These are phyloP conservation scores for Troides aeacus DNA, from an alignment of 2,888 invertebrate genomes.

Conservation along the genomic window DNA sequence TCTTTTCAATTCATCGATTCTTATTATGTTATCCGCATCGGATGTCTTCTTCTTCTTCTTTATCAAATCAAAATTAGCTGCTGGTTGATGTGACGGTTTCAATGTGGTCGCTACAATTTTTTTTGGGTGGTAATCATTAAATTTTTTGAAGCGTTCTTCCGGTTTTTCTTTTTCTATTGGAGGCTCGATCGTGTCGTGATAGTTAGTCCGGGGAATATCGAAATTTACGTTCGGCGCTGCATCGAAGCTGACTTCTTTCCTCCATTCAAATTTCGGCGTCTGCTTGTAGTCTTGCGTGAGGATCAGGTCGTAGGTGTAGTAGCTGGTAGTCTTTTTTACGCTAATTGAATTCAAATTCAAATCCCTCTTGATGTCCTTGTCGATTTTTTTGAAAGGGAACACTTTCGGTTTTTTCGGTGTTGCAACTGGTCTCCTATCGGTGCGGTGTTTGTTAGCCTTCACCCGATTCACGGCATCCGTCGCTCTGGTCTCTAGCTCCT, in stretches of 20 bases:
- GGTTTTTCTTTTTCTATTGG: not conserved
- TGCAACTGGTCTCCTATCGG: not conserved
- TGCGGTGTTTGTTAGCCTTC: not conserved
- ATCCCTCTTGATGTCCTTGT: not conserved
- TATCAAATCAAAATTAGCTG: not conserved
- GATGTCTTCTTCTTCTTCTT: not conserved
- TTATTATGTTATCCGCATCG: not conserved
- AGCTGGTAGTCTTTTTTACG: slow-evolving; percentile 1
- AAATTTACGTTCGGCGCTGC: not conserved
- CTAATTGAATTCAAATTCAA: not conserved
- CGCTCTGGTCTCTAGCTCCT: not conserved
- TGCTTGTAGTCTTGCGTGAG: slow-evolving; percentile 6
- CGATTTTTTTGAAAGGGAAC: not conserved
- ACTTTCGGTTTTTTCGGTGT: not conserved
- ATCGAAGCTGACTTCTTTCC: slow-evolving; percentile 9
- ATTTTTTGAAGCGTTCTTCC: not conserved
- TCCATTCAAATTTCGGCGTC: slow-evolving; percentile 17
- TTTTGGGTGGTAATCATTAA: not conserved
- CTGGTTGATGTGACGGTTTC: not conserved
- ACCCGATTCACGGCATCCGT: not conserved
- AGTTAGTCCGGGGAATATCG: not conserved
- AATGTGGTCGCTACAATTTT: not conserved
- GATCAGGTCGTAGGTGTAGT: slow-evolving; percentile 7
- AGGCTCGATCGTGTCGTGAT: not conserved
- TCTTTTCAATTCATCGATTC: not conserved